A percentile compares a stretch with the other conserved stretches of the same genome.
Conservation (phyloP, 2,113 vertebrate genomes). For the Bubo bubo region DNA sequence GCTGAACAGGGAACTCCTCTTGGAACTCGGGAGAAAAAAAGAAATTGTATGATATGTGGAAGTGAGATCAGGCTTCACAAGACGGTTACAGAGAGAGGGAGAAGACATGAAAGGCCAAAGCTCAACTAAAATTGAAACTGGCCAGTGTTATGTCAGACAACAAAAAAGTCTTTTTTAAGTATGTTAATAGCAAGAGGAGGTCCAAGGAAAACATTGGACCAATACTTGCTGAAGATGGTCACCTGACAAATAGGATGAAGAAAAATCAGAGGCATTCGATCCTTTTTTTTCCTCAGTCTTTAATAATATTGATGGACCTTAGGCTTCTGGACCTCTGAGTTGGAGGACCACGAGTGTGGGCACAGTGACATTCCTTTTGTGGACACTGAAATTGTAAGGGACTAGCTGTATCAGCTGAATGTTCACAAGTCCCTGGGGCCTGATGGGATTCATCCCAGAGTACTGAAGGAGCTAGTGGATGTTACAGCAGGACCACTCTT, state of each 20-base stretch:
- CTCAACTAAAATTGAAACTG: not conserved
- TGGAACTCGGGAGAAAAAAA: not conserved
- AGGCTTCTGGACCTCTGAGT: not conserved
- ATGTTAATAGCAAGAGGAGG: not conserved
- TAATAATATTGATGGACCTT: not conserved
- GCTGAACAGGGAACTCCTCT: not conserved
- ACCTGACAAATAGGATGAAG: not conserved
- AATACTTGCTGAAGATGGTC: too few species aligned
- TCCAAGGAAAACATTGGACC: not conserved
- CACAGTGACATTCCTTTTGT: not conserved
- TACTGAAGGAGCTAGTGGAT: not conserved
- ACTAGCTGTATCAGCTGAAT: not conserved
- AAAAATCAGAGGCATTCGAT: not conserved
- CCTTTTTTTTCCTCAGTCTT: not conserved
- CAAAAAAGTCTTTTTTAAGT: not conserved
- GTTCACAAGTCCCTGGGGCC: not conserved
- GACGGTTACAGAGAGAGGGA: not conserved
- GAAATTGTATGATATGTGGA: not conserved
- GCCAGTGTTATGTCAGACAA: not conserved
- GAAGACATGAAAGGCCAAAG: not conserved
- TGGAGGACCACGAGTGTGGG: too few species aligned
- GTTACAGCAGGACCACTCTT: not conserved
- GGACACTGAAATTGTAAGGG: not conserved
- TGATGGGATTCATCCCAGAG: not conserved
- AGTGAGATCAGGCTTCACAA: not conserved